Percentiles rank a stretch among this genome's conserved stretches.
Conservation (phyloP, 2,888 invertebrate species). For the Heliconius charithonia region DNA sequence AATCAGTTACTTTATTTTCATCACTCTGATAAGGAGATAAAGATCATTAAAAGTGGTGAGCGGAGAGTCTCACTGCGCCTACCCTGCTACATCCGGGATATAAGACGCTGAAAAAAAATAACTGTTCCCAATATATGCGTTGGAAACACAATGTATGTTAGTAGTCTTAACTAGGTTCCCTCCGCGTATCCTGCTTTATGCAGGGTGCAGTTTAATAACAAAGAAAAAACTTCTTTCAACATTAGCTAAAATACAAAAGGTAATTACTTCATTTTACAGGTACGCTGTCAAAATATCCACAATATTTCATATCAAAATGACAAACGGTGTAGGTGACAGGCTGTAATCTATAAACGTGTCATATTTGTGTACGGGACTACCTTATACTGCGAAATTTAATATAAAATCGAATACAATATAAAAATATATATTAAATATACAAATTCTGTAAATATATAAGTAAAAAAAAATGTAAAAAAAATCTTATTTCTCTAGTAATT, state of each 20-base stretch:
- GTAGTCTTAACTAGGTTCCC: no score
- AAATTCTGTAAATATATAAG: not conserved
- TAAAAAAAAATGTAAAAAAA: no score
- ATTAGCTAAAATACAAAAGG: not conserved
- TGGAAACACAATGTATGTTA: no score
- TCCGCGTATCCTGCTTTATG: no score
- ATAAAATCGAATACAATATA: not conserved
- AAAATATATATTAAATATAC: not conserved
- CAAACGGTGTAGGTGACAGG: conserved; percentile 18
- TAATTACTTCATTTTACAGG: not conserved
- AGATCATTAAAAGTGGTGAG: not conserved
- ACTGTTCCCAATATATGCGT: no score
- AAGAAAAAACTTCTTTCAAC: not conserved
- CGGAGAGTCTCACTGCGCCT: no score
- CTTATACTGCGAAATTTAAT: conserved; percentile 17
- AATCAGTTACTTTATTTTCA: not conserved
- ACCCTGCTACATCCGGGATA: no score
- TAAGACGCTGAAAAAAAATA: no score
- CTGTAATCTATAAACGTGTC: conserved; percentile 14
- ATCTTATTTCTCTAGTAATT: no score
- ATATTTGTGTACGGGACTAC: conserved; percentile 11
- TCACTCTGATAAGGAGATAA: not conserved
- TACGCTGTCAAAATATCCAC: conserved; percentile 10
- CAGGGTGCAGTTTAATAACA: no score
- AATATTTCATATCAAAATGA: conserved; percentile 10